These are phyloP conservation scores for Brevimyrus niger DNA, from an alignment of 2,113 vertebrate species.

Conservation along the genomic window DNA sequence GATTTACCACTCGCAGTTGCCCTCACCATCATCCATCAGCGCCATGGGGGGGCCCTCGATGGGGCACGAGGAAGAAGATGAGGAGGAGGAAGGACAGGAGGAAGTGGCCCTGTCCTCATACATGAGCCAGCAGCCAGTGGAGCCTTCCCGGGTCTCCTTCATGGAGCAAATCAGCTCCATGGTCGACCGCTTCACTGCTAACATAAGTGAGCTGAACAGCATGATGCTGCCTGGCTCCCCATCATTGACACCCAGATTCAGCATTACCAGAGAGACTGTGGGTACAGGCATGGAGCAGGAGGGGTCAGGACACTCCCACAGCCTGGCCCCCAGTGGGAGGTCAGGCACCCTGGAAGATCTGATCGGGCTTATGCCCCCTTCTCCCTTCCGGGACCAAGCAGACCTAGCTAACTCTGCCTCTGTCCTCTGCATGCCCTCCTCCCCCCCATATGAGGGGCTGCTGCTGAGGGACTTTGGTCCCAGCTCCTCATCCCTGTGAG, in stretches of 20 bases:
- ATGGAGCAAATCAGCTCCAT: conserved; percentile 98
- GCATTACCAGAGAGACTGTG: conserved; percentile 67
- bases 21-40: conserved; percentile 74
- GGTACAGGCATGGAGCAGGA: conserved; percentile 77
- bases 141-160: conserved; percentile 75
- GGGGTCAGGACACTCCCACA: conserved; percentile 54
- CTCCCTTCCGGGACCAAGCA: conserved; percentile 90
- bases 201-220: conserved; percentile 90
- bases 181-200: conserved; percentile 91
- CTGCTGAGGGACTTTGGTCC: conserved; percentile 92
- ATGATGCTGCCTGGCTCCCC: conserved; percentile 77
- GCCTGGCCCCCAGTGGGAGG: conserved; percentile 50
- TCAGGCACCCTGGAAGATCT: conserved; percentile 69
- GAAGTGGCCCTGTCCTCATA: conserved; percentile 54
- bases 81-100: conserved; percentile 28
- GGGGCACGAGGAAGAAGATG: conserved; percentile 59
- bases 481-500: conserved; percentile 94
- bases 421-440: conserved; percentile 68
- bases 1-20: conserved; percentile 61
- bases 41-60: conserved; percentile 61
- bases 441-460: conserved; percentile 82
- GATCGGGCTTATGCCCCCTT: conserved; percentile 86
- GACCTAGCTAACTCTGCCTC: conserved; percentile 82
- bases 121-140: conserved; percentile 60
- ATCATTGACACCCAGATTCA: conserved; percentile 52